Base-by-base conservation (phyloP, 2,113 vertebrate species). In the Procavia capensis region DNA sequence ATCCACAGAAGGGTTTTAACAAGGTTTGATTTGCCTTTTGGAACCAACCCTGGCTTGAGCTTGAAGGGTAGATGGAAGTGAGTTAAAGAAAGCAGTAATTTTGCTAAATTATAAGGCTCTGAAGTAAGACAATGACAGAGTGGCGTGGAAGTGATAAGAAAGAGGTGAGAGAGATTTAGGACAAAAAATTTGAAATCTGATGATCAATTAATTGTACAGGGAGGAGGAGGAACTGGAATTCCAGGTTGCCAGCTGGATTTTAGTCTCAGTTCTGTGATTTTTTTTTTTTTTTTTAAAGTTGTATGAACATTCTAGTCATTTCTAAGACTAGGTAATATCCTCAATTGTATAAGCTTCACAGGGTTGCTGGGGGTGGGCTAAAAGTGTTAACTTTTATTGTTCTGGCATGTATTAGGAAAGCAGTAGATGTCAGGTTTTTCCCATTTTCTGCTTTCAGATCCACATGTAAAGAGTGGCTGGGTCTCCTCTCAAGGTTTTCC, bases 21-120 rank as follows among this genome's bases (percentile, higher is more conserved):
- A 76, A 86, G 43, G 39, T 88, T 22, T 57, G 36, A 64, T 64
- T 80, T 91, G 27, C n/a, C 89, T 87, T 95, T 83, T 84, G 91
- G 47, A 91, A 91, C 83, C 63, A 76, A 75, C 45, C 22, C 45
- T 95, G 78, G 43, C 74, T 94, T 96, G 16, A 70, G 43, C 74
- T 83, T 92, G 14, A 63, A 85, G 36, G 34, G 43, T 78, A 68
- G 47, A 50, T 93, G 43, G 31, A 79, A 90, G 64, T 16, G 6
- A 79, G n/a, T 27, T 70, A 80, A 95, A 89, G 25, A 85, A 76
- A 93, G 45, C 47, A 88, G 74, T 85, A 31, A n/a, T 96, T 81
- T 64, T 39, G 45, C 34, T 84, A 95, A 45, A 22, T 95, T 68
- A 34, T 64, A 90, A 45, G 25, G 36, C 3, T 43, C 47, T 41